phyloP scores from a whole-genome alignment of 2,888 invertebrate species.

The Polyommatus iphigenia region DNA sequence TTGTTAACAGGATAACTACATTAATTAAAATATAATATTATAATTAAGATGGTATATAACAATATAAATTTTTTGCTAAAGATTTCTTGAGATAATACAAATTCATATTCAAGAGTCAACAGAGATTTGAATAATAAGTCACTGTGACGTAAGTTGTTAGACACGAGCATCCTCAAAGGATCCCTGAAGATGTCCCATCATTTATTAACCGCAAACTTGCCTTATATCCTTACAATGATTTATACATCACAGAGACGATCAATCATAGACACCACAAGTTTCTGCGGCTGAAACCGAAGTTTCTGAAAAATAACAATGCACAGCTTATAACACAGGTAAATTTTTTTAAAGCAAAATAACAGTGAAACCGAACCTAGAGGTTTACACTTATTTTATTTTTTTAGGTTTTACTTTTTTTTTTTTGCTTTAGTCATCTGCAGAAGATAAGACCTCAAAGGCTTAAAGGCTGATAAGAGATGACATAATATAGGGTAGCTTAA shows the following conservation, averaged over 20 bases:
- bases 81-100: not conserved
- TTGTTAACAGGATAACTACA: too few species aligned
- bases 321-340: not conserved
- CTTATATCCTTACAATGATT: conserved; percentile 37
- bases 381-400: too few species aligned
- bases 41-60: too few species aligned
- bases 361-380: not conserved
- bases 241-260: conserved; percentile 36
- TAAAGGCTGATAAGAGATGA: too few species aligned
- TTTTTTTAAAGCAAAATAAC: not conserved
- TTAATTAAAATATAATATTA: too few species aligned
- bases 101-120: conserved; percentile 24
- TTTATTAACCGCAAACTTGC: conserved; percentile 55
- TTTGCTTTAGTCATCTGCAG: too few species aligned
- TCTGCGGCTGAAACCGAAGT: not conserved
- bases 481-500: too few species aligned
- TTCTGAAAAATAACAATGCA: not conserved
- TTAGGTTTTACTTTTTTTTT: too few species aligned
- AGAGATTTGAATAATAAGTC: conserved; percentile 33
- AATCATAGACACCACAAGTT: conserved; percentile 30
- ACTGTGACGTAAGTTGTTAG: conserved; percentile 19
- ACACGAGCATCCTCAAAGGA: conserved; percentile 43
- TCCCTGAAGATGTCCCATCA: conserved; percentile 48
- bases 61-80: not conserved
- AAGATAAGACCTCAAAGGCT: too few species aligned